Base-by-base conservation (phyloP, 2,113 vertebrate genomes). In the Paratilapia polleni region DNA sequence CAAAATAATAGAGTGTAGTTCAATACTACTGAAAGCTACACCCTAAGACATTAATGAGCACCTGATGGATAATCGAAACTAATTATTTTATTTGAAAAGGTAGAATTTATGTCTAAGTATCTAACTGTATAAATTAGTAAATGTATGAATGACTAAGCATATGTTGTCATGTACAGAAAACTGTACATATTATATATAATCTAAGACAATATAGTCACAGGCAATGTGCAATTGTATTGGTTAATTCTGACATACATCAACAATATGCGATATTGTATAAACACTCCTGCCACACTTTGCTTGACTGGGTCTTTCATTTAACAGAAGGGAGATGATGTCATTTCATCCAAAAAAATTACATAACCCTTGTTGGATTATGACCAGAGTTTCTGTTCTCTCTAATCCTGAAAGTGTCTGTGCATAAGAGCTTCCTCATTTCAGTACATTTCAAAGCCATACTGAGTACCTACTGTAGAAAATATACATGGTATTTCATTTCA, bases 301-400 rank as follows among this genome's bases (percentile, higher is more conserved):
- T 47, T 84, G 6, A 6, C 22, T 49, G 38, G 49, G 9, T 83
- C 3, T 76, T 82, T 75, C 10, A 77, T 89, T n/a, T 76, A 34
- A 59, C 20, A 49, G 3, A 47, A 73, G 47, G 31, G 15, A 79
- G 14, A 85, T 60, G 43, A 82, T 81, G 38, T 63, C 22, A 61
- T 36, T 22, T 47, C 73, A 74, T 85, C 68, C 75, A 68, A 78
- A 87, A 78, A 87, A 38, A 78, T 87, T 22, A 91, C 76, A 82
- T 87, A 86, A 93, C 49, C 63, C n/a, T 1, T 13, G 24, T 68
- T 87, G 81, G 80, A 85, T 92, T 89, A 87, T 83, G 49, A 74
- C 78, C 66, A 47, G 41, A 66, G n/a, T 77, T 38, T 11, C 34
- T 24, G 43, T 26, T 19, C 20, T 24, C 26, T 22, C 41, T 70